Evolutionary conservation across 1,140 invertebrate genomes (phyloP).

Genomic region (Colletes latitarsis): DNA sequence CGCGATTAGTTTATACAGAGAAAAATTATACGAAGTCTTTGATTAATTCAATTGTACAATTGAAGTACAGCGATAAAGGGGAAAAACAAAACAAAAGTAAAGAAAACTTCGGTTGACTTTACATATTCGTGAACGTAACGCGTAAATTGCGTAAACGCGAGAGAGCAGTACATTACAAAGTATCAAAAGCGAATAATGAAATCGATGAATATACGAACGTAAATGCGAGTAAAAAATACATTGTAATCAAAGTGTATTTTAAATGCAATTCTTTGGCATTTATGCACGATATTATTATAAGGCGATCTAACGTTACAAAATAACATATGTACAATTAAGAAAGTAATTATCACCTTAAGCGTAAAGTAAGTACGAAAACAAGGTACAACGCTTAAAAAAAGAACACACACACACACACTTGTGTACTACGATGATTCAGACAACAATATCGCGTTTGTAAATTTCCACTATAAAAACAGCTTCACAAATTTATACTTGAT

Average conservation of each 20-base stretch:
- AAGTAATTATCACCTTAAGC: conserved; percentile 32
- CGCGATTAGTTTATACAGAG: conserved; percentile 32
- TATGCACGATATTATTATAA: conserved; percentile 62
- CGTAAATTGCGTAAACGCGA: not conserved
- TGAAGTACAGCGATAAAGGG: not conserved
- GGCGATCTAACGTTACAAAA: conserved; percentile 42
- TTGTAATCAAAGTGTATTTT: conserved; percentile 62
- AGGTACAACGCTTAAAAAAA: conserved; percentile 29
- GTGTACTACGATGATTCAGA: conserved; percentile 15
- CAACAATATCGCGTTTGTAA: conserved; percentile 31
- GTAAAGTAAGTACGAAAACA: conserved; percentile 37
- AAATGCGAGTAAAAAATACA: conserved; percentile 52
- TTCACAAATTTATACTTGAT: conserved; percentile 25
- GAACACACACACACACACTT: not conserved
- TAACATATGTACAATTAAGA: conserved; percentile 40
- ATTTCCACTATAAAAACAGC: conserved; percentile 12
- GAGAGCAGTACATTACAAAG: conserved; percentile 25
- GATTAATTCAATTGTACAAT: not conserved
- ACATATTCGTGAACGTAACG: not conserved
- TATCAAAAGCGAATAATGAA: conserved; percentile 23
- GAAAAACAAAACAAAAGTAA: too few species aligned
- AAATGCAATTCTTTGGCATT: conserved; percentile 78
- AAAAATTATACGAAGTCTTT: conserved; percentile 4
- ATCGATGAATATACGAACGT: conserved; percentile 37
- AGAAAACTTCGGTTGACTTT: not conserved